A percentile compares a stretch with the other conserved stretches of the same genome.
Conservation (phyloP, 1,140 invertebrate species). For the Triops cancriformis region DNA sequence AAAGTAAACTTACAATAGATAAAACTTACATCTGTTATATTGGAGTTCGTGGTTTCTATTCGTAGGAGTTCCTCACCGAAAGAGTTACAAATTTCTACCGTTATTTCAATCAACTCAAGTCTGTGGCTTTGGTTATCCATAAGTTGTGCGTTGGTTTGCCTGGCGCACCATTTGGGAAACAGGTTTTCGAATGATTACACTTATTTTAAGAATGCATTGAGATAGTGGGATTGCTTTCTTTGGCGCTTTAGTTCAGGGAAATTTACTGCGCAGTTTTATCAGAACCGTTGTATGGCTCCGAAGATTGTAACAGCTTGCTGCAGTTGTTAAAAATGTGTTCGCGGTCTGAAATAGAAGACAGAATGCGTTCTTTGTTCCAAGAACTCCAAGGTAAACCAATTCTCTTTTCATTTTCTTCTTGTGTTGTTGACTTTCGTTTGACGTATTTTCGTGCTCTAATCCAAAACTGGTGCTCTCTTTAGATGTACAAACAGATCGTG, state of each 20-base stretch:
- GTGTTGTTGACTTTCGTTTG: background rate
- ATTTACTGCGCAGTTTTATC: slow-evolving; percentile 10
- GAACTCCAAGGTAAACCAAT: background rate
- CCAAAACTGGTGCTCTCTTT: background rate
- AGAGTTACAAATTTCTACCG: background rate
- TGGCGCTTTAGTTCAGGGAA: background rate
- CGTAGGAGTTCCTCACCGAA: background rate
- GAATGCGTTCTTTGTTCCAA: background rate
- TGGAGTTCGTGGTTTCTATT: background rate
- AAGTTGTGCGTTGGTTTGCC: slow-evolving; percentile 19
- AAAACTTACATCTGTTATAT: background rate
- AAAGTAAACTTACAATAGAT: background rate
- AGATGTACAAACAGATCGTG: background rate
- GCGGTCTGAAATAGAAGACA: slow-evolving; percentile 13
- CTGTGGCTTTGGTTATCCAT: slow-evolving; percentile 15
- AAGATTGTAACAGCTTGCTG: slow-evolving; percentile 19
- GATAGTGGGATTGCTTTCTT: no score
- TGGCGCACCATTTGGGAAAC: slow-evolving; percentile 22
- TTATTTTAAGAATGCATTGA: no score
- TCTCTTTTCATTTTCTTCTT: background rate
- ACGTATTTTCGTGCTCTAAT: background rate
- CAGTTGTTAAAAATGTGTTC: slow-evolving; percentile 16
- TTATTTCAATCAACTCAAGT: background rate
- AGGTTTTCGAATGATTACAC: background rate
- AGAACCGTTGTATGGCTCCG: background rate